phyloP scores from a whole-genome alignment of 2,797 vertebrate species.

The Taeniopygia guttata region DNA sequence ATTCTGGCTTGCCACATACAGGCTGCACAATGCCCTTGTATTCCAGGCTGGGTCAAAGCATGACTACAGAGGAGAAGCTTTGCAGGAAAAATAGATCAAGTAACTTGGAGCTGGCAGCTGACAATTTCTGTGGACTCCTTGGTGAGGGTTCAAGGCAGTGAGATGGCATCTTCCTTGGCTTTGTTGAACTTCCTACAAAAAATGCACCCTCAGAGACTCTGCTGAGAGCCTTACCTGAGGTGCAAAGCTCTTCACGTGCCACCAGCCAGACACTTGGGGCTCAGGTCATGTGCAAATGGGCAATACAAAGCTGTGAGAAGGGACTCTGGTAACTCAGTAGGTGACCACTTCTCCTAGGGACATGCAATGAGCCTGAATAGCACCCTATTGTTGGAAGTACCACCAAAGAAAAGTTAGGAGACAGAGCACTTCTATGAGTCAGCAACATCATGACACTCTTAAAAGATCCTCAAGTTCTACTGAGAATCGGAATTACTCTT shows the following conservation, averaged over 20 bases:
- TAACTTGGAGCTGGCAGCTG: background rate
- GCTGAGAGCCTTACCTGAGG: background rate
- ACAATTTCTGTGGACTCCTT: background rate
- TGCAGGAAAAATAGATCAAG: background rate
- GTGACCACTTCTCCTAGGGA: background rate
- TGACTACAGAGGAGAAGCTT: background rate
- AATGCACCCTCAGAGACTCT: background rate
- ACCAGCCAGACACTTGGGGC: background rate
- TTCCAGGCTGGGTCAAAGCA: slow-evolving; percentile 22
- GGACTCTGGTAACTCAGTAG: background rate
- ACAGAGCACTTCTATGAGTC: background rate
- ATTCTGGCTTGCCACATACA: background rate
- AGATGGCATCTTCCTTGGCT: background rate
- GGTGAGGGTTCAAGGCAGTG: background rate
- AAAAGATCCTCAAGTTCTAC: background rate
- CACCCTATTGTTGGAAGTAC: accelerated
- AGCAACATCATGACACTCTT: background rate
- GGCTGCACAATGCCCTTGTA: background rate
- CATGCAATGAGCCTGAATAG: background rate
- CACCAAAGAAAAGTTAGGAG: background rate
- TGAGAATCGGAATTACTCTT: background rate
- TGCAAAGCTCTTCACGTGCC: background rate
- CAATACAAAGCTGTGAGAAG: background rate
- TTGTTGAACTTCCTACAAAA: background rate
- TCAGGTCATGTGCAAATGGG: background rate